Conservation (phyloP, 2,888 invertebrate genomes). For the Neoascia interrupta region DNA sequence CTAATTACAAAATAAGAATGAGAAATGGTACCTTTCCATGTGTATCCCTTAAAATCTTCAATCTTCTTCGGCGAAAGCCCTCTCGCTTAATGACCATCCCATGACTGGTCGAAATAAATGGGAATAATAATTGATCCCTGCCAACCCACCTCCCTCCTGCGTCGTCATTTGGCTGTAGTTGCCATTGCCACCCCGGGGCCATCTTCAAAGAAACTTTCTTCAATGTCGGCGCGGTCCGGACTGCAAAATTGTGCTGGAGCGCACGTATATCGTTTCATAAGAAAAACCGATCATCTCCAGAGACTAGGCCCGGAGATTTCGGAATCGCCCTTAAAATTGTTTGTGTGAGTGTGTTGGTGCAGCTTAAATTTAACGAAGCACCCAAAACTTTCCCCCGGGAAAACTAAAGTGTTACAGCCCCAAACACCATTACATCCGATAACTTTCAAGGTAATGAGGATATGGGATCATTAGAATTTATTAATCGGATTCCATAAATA, state of each 20-base stretch:
- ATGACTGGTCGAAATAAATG: slow-evolving; percentile 55
- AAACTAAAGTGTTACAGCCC: slow-evolving; percentile 24
- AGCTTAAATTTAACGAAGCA: slow-evolving; percentile 44
- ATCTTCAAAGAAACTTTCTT: slow-evolving; percentile 34
- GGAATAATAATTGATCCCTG: slow-evolving; percentile 57
- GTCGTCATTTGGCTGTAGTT: neutral
- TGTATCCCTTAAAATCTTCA: slow-evolving; percentile 18
- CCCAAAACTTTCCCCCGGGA: slow-evolving; percentile 14
- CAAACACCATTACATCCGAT: slow-evolving; percentile 33
- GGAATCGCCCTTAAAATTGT: slow-evolving; percentile 19
- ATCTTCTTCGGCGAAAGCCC: slow-evolving; percentile 21
- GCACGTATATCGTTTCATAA: slow-evolving; percentile 40
- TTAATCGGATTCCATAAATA: slow-evolving; percentile 57
- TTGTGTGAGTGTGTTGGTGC: too few species aligned
- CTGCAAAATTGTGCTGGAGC: slow-evolving; percentile 35
- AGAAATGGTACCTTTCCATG: slow-evolving; percentile 44
- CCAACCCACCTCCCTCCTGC: slow-evolving; percentile 1
- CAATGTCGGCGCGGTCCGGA: slow-evolving; percentile 23
- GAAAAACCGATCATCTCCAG: slow-evolving; percentile 43
- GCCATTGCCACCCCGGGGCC: slow-evolving; percentile 11
- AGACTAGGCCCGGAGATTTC: slow-evolving; percentile 35
- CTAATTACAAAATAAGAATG: slow-evolving; percentile 53
- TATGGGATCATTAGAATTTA: slow-evolving; percentile 60
- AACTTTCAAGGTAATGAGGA: slow-evolving; percentile 57
- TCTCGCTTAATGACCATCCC: slow-evolving; percentile 44